Evolutionary conservation across 2,797 vertebrate genomes (phyloP).

Genomic region (Acanthis flammea): DNA sequence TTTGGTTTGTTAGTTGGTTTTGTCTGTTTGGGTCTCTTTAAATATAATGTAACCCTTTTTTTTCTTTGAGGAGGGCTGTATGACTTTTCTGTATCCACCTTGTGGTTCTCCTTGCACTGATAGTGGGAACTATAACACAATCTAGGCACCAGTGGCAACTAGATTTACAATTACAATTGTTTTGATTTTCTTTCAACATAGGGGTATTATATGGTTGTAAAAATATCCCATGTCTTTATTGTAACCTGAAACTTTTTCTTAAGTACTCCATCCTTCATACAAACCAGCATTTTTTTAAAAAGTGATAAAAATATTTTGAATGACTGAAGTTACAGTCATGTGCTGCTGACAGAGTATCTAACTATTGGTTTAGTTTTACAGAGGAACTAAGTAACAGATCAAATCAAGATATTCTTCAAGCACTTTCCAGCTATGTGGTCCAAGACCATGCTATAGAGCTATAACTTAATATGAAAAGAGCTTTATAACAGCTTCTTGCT

Average conservation of each 20-base stretch:
- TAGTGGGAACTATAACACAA: not conserved
- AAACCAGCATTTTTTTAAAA: not conserved
- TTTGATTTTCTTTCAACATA: not conserved
- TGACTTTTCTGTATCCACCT: not conserved
- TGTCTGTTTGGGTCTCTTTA: not conserved
- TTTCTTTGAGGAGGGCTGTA: not conserved
- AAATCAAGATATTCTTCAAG: not conserved
- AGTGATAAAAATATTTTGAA: not conserved
- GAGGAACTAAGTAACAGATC: slow-evolving; percentile 23
- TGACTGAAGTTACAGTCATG: not conserved
- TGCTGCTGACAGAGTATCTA: not conserved
- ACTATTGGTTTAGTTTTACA: slow-evolving; percentile 26
- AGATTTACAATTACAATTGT: not conserved
- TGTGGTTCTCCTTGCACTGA: not conserved
- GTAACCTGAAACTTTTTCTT: not conserved
- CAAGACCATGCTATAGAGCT: not conserved
- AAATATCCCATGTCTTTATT: not conserved
- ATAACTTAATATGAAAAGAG: not conserved
- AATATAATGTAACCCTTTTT: not conserved
- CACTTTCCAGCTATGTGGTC: slow-evolving; percentile 10
- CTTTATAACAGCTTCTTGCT: not conserved
- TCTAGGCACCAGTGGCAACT: not conserved
- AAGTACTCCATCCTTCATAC: not conserved
- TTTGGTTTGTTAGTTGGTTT: not conserved
- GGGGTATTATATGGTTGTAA: not conserved